These are phyloP conservation scores for Microctonus aethiopoides DNA, from an alignment of 2,888 invertebrate genomes.

Conservation along the genomic window DNA sequence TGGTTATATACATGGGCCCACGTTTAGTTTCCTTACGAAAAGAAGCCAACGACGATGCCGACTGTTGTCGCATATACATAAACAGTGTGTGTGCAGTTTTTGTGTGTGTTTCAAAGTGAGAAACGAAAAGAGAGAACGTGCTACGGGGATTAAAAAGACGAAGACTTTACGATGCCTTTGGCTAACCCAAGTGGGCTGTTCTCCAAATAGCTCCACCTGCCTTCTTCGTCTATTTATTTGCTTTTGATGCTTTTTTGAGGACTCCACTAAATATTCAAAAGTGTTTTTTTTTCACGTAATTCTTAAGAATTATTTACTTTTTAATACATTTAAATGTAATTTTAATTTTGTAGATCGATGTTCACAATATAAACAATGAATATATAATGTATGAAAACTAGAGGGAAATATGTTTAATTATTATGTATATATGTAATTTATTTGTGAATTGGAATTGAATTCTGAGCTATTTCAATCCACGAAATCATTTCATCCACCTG, in stretches of 20 bases:
- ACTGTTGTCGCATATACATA: slow-evolving; percentile 19
- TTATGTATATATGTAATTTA: too few relatives aligned
- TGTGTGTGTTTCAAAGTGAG: slow-evolving; percentile 10
- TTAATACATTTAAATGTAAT: too few relatives aligned
- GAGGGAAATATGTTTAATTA: too few relatives aligned
- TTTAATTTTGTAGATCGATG: too few relatives aligned
- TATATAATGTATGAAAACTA: too few relatives aligned
- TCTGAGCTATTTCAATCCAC: too few relatives aligned
- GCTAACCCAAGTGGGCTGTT: slow-evolving; percentile 58
- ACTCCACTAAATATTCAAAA: not conserved
- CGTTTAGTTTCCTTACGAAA: slow-evolving; percentile 35
- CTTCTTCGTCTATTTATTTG: slow-evolving; percentile 41
- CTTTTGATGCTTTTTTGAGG: not conserved
- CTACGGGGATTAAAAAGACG: slow-evolving; percentile 28
- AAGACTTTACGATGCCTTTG: slow-evolving; percentile 35
- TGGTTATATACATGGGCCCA: slow-evolving; percentile 35
- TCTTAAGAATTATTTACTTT: too few relatives aligned
- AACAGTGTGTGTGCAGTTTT: not conserved
- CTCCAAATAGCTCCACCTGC: slow-evolving; percentile 64
- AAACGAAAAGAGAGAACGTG: slow-evolving; percentile 1
- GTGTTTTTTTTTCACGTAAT: too few relatives aligned
- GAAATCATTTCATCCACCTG: too few relatives aligned
- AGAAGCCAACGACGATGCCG: slow-evolving; percentile 37
- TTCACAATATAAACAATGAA: too few relatives aligned
- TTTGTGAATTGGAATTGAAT: too few relatives aligned